Conservation (phyloP, 2,113 vertebrate genomes). For the Diglossa brunneiventris region DNA sequence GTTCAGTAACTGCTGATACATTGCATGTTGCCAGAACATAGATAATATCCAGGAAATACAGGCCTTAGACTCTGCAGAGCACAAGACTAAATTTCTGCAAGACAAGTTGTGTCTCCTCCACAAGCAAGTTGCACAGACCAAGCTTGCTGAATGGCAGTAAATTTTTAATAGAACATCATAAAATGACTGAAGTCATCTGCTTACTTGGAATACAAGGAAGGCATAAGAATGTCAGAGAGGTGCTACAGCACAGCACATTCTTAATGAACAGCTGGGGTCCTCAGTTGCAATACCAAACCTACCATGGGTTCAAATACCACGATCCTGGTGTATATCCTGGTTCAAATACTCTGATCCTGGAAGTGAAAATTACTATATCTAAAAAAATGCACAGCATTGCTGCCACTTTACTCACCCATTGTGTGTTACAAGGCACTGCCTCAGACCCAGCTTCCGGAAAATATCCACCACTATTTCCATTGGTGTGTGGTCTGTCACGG, state of each 20-base stretch:
- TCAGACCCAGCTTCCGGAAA: constrained; percentile 95
- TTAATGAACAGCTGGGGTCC: neutral
- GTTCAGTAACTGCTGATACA: neutral
- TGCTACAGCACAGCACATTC: neutral
- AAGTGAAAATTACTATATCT: neutral
- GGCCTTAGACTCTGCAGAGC: neutral
- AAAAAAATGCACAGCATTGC: neutral
- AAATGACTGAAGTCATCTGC: neutral
- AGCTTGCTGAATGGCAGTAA: neutral
- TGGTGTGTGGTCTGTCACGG: constrained; percentile 97
- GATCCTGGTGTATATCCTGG: neutral
- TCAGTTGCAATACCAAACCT: neutral
- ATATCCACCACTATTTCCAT: constrained; percentile 99
- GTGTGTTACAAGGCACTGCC: constrained; percentile 98
- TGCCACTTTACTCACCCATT: constrained; percentile 86
- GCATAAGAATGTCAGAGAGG: neutral
- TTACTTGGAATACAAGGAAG: neutral
- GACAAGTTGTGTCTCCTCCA: neutral
- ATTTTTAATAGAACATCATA: neutral
- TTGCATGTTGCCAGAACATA: neutral
- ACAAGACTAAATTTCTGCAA: neutral
- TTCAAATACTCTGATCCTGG: neutral
- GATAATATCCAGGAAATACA: neutral
- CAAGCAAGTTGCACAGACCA: neutral
- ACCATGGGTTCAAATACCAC: accelerated